phyloP scores from a whole-genome alignment of 2,797 vertebrate species.

The Triplophysa yarkandensis region DNA sequence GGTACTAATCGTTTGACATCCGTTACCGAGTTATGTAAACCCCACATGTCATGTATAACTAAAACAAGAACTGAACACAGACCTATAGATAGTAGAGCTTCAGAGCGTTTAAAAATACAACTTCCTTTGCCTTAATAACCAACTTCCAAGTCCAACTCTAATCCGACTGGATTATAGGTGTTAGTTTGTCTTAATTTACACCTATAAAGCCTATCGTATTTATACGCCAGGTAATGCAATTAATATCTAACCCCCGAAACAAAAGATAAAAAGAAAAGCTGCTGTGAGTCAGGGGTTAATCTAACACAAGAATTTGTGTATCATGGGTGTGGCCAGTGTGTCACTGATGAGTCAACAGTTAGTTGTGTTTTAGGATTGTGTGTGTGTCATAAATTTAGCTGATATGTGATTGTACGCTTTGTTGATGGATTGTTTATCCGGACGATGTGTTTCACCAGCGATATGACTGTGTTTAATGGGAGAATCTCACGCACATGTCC shows the following conservation, averaged over 20 bases:
- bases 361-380: conserved; percentile 24
- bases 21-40: conserved; percentile 37
- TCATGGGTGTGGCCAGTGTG: conserved; percentile 66
- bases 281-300: conserved; percentile 57
- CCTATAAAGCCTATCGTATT: conserved; percentile 52
- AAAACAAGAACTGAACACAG: conserved; percentile 40
- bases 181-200: conserved; percentile 62
- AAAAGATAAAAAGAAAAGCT: conserved; percentile 54
- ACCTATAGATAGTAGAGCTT: conserved; percentile 64
- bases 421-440: neutral
- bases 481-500: neutral
- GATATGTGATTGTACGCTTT: neutral
- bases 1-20: no score
- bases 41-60: neutral
- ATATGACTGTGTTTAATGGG: neutral
- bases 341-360: conserved; percentile 56
- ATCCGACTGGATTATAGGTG: conserved; percentile 61
- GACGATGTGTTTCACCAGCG: conserved; percentile 11
- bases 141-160: conserved; percentile 64
- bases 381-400: conserved; percentile 9
- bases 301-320: conserved; percentile 63
- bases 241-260: neutral
- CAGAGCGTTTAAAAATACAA: conserved; percentile 57
- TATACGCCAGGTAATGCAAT: conserved; percentile 66
- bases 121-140: conserved; percentile 47